A percentile compares a stretch with the other conserved stretches of the same genome.
phyloP scores from a whole-genome alignment of 2,113 vertebrate species.

The Clarias macrocephalus region DNA sequence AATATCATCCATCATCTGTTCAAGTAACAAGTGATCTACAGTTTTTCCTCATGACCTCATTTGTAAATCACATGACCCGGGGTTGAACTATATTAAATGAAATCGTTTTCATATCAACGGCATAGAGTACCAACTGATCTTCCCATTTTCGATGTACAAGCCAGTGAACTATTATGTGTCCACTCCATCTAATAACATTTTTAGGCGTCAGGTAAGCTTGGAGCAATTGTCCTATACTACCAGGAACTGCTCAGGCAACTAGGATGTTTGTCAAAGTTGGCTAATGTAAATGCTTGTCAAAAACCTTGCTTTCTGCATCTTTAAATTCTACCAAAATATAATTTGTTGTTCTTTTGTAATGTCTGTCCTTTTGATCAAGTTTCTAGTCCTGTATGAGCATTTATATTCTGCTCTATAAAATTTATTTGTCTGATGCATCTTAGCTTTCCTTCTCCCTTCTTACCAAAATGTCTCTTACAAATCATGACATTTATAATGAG shows the following conservation, averaged over 20 bases:
- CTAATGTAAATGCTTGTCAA: background rate
- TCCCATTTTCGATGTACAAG: background rate
- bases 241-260: too few relatives aligned
- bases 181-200: background rate
- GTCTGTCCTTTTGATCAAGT: background rate
- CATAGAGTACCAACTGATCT: background rate
- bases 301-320: background rate
- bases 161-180: background rate
- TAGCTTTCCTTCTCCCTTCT: too few relatives aligned
- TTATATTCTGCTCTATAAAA: background rate
- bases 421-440: background rate
- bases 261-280: background rate
- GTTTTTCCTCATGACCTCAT: background rate
- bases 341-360: background rate
- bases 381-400: too few relatives aligned
- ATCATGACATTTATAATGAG: background rate
- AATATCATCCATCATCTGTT: background rate
- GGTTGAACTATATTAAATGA: background rate
- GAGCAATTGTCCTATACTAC: too few relatives aligned
- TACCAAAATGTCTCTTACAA: background rate
- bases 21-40: background rate
- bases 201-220: background rate
- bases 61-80: background rate
- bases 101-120: background rate
- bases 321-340: background rate